Conservation (phyloP, 1,140 invertebrate genomes). For the Acromyrmex echinatior region DNA sequence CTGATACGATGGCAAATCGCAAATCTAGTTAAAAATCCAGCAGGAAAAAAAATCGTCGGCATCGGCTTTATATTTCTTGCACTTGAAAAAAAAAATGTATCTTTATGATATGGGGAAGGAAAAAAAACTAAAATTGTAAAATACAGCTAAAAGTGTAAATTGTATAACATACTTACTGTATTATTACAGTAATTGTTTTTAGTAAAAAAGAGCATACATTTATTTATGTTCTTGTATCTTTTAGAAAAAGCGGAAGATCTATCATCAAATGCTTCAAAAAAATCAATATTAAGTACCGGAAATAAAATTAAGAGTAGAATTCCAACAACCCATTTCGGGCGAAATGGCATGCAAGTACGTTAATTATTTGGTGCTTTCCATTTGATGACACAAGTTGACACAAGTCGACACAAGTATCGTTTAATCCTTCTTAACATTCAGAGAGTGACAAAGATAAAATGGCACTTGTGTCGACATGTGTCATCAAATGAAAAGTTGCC, state of each 20-base stretch:
- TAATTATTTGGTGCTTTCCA: not conserved
- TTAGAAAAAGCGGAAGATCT: slow-evolving; percentile 49
- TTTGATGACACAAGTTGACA: too few relatives aligned
- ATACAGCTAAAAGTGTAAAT: not conserved
- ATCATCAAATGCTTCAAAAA: slow-evolving; percentile 12
- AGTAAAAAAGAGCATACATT: not conserved
- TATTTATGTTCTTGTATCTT: not conserved
- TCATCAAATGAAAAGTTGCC: not conserved
- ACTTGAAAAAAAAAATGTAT: not conserved
- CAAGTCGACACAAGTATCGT: too few relatives aligned
- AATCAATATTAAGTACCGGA: slow-evolving; percentile 18
- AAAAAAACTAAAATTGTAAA: not conserved
- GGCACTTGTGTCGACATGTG: too few relatives aligned
- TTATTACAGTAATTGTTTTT: not conserved
- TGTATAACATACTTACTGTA: not conserved
- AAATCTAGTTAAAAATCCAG: too few relatives aligned
- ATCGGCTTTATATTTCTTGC: not conserved
- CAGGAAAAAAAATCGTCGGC: too few relatives aligned
- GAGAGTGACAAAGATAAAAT: too few relatives aligned
- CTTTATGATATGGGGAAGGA: not conserved
- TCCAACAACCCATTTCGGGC: slow-evolving; percentile 34
- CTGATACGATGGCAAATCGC: too few relatives aligned
- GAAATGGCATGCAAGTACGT: slow-evolving; percentile 53
- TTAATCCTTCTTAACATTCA: too few relatives aligned
- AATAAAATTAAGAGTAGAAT: slow-evolving; percentile 55